Base-by-base conservation (phyloP, 2,888 invertebrate genomes). In the Elmis aenea region DNA sequence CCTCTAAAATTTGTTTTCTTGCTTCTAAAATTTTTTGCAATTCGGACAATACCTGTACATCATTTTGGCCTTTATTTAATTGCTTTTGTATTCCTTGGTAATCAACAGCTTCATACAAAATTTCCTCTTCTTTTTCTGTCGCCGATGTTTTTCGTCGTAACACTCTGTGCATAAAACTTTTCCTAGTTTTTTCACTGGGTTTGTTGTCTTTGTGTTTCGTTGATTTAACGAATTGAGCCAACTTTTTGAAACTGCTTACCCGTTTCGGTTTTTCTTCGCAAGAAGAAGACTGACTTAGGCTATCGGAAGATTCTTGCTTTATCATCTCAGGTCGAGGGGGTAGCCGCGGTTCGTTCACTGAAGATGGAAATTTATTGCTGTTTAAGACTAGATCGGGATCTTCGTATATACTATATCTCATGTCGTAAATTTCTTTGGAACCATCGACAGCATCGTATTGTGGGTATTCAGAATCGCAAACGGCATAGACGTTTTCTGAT, bases 1-100 rank as follows among this genome's bases (percentile, higher is more conserved):
- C 61, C 41, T 53, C 48, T 16, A 60, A 35, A 12, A 42, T 29
- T 8, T 47, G 39, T 39, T 55, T 57, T 36, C 60, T 55, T 8
- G 37, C 42, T 39, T 59, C 57, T 16, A 64, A 45, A 18, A 61
- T 57, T 34, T 56, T 49, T 22, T 62, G 59, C 23, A 64, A 37
- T 24, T 61, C 59, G 1, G 46, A 43, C n/a, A 62, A 29, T 47
- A 59, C 52, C 32, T 54, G 45, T n/a, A 54, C 44, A 32, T 57
- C 54, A n/a, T 26, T 38, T 14, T 48, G 16, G 8, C 37, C 40
- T 2, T 43, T 16, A 26, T 45, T 46, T 5, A 38, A 20, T 33
- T 29, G 31, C 26, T 28, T 25, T 20, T 37, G 42, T 4, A 48
- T 37, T 1, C 33, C 38, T 8, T 33, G 20, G 9, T 47, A 42